Evolutionary conservation across 2,888 invertebrate genomes (phyloP).

Genomic region (Aleiodes testaceus): DNA sequence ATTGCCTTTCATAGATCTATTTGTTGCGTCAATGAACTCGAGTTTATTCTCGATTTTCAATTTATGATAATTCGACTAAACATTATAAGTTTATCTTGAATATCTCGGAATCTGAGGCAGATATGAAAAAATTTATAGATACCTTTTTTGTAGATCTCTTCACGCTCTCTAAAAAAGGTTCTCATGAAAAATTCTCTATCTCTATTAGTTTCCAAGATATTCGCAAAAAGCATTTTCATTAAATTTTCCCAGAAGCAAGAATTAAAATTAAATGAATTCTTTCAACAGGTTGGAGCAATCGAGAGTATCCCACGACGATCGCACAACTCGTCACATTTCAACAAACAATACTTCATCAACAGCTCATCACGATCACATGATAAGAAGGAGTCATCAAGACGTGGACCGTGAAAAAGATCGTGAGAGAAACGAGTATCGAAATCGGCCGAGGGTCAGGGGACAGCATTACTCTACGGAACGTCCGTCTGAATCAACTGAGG

Average conservation of each 20-base stretch:
- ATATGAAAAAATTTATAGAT: too few species aligned
- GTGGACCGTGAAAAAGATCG: conserved; percentile 64
- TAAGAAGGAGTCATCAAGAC: conserved; percentile 63
- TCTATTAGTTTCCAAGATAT: too few species aligned
- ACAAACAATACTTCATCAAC: conserved; percentile 44
- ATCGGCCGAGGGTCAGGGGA: conserved; percentile 62
- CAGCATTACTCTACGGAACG: conserved; percentile 65
- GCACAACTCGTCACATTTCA: conserved; percentile 58
- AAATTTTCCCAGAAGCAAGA: too few species aligned
- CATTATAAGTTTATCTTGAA: too few species aligned
- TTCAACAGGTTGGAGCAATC: conserved; percentile 58
- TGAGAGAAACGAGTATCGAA: conserved; percentile 55
- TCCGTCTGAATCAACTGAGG: conserved; percentile 60
- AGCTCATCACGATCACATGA: conserved; percentile 52
- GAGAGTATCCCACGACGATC: conserved; percentile 63
- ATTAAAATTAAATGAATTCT: not conserved
- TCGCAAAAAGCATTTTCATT: too few species aligned
- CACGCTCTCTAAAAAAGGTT: too few species aligned
- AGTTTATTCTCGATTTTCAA: not conserved
- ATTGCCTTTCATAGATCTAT: conserved; percentile 33
- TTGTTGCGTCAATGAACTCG: not conserved
- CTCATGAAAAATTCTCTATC: too few species aligned
- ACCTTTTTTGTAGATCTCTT: too few species aligned
- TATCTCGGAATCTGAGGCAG: too few species aligned
- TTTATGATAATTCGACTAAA: too few species aligned